Base-by-base conservation (phyloP, 2,888 invertebrate genomes). In the Drosophila fulvimacula region DNA sequence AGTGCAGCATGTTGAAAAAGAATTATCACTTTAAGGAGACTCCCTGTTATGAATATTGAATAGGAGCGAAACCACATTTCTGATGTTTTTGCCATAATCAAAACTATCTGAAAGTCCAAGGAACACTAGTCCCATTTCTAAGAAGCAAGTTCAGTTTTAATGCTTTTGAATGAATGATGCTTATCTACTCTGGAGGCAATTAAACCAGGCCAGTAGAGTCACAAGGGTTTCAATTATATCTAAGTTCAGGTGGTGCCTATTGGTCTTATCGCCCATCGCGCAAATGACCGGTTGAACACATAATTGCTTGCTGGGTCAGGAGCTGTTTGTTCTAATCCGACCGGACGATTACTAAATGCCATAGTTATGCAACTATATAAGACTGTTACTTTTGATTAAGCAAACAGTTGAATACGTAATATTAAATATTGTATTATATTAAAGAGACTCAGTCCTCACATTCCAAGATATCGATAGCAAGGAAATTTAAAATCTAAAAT, bases 241-340 rank as follows among this genome's bases (percentile, higher is more conserved):
- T 39, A 69, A 71, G 73, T 69, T 56, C 51, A 59, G 65, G 42
- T 65, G 78, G 70, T 76, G 71, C 60, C 19, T 58, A 34, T 63
- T 58, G 46, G 32, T 44, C 76, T 84, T 84, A 84, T 82, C 82
- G 61, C 15, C 38, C 67, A 82, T 82, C 82, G 82, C 70, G 64
- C 57, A 82, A 84, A 71, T 69, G 68, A 61, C 65, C 76, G 75
- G 60, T 82, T 73, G 68, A 71, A 70, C 66, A 65, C 5, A 30
- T 15, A 21, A 55, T 41, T 55, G 32, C 19, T 32, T 30, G 5
- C 10, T 15, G 49, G 69, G 71, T 60, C 69, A 68, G 75, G 63
- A 56, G 58, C 39, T 49, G 57, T 48, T 58, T 34, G 73, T 49
- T 73, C 76, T 70, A 65, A 80, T 68, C 69, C 73, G 30, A 30